phyloP scores from a whole-genome alignment of 2,888 invertebrate genomes.

The Scaptomyza parva region DNA sequence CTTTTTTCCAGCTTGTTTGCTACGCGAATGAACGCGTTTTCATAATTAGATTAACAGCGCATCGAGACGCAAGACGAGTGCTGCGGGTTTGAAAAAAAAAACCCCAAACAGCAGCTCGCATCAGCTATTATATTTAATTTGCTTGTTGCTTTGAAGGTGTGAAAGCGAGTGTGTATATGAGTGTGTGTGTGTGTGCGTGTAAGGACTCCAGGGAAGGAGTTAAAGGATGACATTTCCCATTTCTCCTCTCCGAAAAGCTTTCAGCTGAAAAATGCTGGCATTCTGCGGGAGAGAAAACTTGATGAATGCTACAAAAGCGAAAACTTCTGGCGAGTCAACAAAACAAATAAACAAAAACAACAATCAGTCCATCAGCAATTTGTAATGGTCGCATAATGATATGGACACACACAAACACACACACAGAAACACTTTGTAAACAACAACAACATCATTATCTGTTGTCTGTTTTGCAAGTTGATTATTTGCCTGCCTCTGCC shows the following conservation, averaged over 20 bases:
- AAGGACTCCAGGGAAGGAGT: slow-evolving; percentile 29
- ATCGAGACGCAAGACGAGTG: slow-evolving; percentile 3
- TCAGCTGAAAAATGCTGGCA: background rate
- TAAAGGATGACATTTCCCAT: too few relatives aligned
- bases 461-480: slow-evolving; percentile 42
- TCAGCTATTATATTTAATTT: background rate
- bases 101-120: background rate
- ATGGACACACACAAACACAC: slow-evolving; percentile 15
- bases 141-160: background rate
- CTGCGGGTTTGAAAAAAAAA: background rate
- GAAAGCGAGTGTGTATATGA: background rate
- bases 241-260: slow-evolving; percentile 14
- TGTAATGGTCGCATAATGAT: slow-evolving; percentile 60
- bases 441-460: slow-evolving; percentile 50
- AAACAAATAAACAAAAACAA: too few relatives aligned
- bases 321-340: slow-evolving; percentile 2
- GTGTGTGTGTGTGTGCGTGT: slow-evolving; percentile 8
- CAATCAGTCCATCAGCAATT: slow-evolving; percentile 60
- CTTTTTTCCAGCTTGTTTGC: slow-evolving; percentile 29
- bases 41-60: slow-evolving; percentile 48
- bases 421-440: too few relatives aligned
- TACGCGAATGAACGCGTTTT: slow-evolving; percentile 26
- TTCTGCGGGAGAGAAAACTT: slow-evolving; percentile 11
- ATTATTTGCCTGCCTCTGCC: slow-evolving; percentile 59
- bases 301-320: slow-evolving; percentile 31